Base-by-base conservation (phyloP, 2,113 vertebrate species). In the Chauna torquata region DNA sequence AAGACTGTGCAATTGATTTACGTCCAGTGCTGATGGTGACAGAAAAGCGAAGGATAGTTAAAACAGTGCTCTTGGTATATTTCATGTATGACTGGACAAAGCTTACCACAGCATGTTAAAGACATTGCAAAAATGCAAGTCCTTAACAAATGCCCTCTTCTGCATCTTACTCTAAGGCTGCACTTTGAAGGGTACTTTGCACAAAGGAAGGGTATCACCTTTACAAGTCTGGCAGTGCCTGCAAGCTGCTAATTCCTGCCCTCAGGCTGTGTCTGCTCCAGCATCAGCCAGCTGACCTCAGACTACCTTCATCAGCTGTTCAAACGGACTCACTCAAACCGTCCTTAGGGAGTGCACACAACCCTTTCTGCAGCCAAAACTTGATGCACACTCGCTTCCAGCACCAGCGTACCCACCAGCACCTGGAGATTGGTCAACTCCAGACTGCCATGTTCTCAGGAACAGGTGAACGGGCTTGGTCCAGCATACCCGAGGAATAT, bases 1-100 rank as follows among this genome's bases (percentile, higher is more conserved):
- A 70, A 75, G 93, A 75, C 59, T 17, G 11, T 42, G 49, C 61
- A 45, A 12, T 45, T 93, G 90, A 94, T 94, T 93, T 91, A 91
- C 86, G 64, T 34, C 93, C 49, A 11, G 40, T 78, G 87, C 61
- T 93, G 84, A 78, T 65, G 90, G 69, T 69, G 87, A 88, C 90
- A 91, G 93, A 86, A 85, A 94, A 94, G 59, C 16, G 28, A 90
- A 91, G 75, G 32, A 93, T 44, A 20, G 70, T 82, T 59, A 74
- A 86, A 88, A 36, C 45, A 27, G 49, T 34, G 40, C 40, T 54
- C 42, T 49, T 4, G 19, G 6, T 85, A 65, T 40, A 59, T 72
- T 87, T 86, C 75, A 32, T 78, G 59, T 54, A 23, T 55, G 70
- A 40, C 79, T 72, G 70, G 83, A 12, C 71, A 72, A 24, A 82